These are phyloP conservation scores for Rhabdomys pumilio DNA, from an alignment of 2,797 vertebrate genomes.

Conservation along the genomic window DNA sequence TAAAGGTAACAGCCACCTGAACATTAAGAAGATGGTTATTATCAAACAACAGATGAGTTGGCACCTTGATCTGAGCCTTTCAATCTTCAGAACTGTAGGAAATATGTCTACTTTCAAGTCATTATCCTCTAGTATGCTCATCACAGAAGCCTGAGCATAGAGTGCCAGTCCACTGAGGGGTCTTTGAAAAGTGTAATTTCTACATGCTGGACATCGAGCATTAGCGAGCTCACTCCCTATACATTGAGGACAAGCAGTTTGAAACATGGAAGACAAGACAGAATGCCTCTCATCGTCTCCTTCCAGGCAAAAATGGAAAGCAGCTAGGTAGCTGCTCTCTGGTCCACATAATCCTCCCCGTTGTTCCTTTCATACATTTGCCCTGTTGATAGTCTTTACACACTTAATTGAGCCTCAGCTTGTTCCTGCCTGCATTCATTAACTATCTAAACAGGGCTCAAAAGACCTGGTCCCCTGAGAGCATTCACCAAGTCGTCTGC, in stretches of 20 bases:
- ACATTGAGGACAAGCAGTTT: neutral
- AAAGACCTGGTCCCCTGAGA: conserved; percentile 37
- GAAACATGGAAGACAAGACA: neutral
- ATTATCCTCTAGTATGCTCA: neutral
- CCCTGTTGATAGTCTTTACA: neutral
- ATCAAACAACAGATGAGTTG: neutral
- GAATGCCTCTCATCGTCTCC: neutral
- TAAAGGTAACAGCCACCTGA: neutral
- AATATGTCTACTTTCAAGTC: neutral
- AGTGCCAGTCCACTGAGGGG: neutral
- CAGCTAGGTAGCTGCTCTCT: neutral
- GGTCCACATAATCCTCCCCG: neutral
- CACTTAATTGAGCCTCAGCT: conserved; percentile 27
- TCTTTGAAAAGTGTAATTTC: conserved; percentile 16
- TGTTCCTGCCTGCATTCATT: conserved; percentile 53
- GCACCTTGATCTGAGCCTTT: neutral
- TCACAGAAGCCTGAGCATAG: neutral
- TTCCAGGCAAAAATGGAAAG: neutral
- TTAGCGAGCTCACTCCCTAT: neutral
- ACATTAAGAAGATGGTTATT: neutral
- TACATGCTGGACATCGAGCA: neutral
- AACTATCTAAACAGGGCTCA: neutral
- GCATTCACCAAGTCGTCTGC: neutral
- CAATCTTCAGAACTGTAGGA: neutral
- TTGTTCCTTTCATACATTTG: neutral